Conservation (phyloP, 2,113 vertebrate genomes). For the Pseudorectes ferrugineus region DNA sequence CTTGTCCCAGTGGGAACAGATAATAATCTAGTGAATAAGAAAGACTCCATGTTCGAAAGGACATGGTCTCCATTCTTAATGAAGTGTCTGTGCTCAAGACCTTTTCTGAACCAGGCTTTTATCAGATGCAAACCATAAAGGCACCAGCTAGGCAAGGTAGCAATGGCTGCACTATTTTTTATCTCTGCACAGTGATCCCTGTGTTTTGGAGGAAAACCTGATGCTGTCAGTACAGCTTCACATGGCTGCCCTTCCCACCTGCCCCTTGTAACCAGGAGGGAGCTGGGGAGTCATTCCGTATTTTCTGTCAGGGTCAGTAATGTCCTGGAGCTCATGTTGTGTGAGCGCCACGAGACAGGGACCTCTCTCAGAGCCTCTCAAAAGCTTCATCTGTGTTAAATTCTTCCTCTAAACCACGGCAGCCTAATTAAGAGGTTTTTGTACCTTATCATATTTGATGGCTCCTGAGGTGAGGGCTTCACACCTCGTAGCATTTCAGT, state of each 20-base stretch:
- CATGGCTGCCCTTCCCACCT: neutral
- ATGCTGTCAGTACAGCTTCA: neutral
- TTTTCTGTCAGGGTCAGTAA: neutral
- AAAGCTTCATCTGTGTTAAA: neutral
- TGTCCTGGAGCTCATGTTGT: neutral
- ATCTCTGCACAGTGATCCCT: neutral
- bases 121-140: neutral
- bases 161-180: neutral
- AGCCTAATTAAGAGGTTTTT: neutral
- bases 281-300: neutral
- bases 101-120: neutral
- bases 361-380: neutral
- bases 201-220: neutral
- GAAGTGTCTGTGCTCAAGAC: neutral
- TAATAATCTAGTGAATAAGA: neutral
- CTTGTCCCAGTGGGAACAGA: neutral
- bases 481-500: neutral
- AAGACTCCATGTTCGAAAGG: neutral
- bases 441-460: neutral
- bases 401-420: neutral
- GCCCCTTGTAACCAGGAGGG: neutral
- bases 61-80: neutral
- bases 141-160: neutral
- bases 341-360: neutral
- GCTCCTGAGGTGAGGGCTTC: neutral